Evolutionary conservation across 2,113 vertebrate genomes (phyloP).

Genomic region (Condylura cristata): DNA sequence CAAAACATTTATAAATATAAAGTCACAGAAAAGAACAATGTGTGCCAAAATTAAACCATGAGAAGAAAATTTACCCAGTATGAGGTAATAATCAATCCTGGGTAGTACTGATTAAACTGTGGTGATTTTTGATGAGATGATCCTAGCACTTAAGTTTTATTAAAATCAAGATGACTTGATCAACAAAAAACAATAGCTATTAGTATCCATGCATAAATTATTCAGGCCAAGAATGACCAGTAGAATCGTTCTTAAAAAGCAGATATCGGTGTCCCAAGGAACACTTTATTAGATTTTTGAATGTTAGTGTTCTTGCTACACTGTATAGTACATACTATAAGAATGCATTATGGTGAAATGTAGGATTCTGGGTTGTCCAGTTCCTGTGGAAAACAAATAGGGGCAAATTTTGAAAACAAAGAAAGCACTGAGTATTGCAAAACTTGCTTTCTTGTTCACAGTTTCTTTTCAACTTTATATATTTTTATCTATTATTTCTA

Average conservation of each 20-base stretch:
- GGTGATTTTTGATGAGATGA: not conserved
- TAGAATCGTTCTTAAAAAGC: not conserved
- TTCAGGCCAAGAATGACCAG: not conserved
- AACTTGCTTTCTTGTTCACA: not conserved
- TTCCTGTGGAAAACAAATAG: not conserved
- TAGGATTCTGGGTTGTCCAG: not conserved
- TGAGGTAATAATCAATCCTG: not conserved
- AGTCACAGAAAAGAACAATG: not conserved
- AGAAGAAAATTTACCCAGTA: not conserved
- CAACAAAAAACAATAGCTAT: not conserved
- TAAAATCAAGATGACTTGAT: not conserved
- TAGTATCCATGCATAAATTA: not conserved
- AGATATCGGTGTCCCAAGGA: not conserved
- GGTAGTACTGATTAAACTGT: not conserved
- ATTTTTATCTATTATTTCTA: not conserved
- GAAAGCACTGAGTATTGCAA: not conserved
- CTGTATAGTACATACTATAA: not conserved
- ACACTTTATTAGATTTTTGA: not conserved
- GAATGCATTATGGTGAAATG: not conserved
- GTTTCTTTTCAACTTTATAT: not conserved
- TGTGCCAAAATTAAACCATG: not conserved
- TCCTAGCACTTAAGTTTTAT: not conserved
- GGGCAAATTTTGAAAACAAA: not conserved
- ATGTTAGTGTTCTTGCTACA: not conserved
- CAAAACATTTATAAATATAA: not conserved